Conservation (phyloP, 2,888 invertebrate species). For the Sinotaia quadrata region DNA sequence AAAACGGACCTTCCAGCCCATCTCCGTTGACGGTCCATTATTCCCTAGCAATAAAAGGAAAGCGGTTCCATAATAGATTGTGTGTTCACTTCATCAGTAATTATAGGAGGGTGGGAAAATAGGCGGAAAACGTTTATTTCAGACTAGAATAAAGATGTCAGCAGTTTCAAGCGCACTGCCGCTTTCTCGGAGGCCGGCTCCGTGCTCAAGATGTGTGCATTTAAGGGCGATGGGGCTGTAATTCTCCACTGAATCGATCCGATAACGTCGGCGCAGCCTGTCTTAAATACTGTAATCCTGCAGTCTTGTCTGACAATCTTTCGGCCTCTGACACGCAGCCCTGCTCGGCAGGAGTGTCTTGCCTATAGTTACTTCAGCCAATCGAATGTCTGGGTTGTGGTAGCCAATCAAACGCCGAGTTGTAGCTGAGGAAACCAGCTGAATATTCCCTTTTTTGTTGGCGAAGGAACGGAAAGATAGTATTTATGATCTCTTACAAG, state of each 20-base stretch:
- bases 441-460: too few species aligned
- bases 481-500: too few species aligned
- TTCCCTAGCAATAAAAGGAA: slow-evolving; percentile 11
- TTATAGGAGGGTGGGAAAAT: slow-evolving; percentile 1
- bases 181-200: neutral
- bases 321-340: neutral
- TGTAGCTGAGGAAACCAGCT: too few species aligned
- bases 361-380: neutral
- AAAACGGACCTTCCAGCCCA: too few species aligned
- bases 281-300: neutral
- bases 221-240: neutral
- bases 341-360: neutral
- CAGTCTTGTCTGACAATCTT: slow-evolving; percentile 3
- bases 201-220: neutral
- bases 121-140: neutral
- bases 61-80: slow-evolving; percentile 1
- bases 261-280: neutral
- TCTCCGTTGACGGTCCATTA: neutral
- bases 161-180: neutral
- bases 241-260: too few species aligned
- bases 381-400: too few species aligned
- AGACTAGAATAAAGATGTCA: slow-evolving; percentile 4
- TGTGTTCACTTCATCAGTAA: neutral
- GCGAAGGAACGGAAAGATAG: too few species aligned
- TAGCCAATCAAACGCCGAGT: too few species aligned